These are phyloP conservation scores for Scrobipalpa atriplicella DNA, from an alignment of 2,888 invertebrate genomes.

Conservation along the genomic window DNA sequence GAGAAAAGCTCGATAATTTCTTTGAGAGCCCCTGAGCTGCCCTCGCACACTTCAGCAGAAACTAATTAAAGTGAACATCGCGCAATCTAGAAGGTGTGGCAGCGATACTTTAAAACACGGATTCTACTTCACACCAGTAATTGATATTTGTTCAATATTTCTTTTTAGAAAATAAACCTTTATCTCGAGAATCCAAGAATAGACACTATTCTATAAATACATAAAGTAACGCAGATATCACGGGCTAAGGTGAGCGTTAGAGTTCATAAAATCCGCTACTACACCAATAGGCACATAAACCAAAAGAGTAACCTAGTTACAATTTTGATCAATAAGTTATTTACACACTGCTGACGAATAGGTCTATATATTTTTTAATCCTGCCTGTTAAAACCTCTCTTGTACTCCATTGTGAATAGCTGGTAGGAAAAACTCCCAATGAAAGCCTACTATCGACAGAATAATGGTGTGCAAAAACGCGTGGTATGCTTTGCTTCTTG, in stretches of 20 bases:
- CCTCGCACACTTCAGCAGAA: conserved; percentile 62
- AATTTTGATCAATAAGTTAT: background rate
- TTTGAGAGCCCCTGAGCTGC: conserved; percentile 55
- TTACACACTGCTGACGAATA: background rate
- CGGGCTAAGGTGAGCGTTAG: too few species aligned
- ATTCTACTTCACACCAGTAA: background rate
- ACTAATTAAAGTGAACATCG: conserved; percentile 72
- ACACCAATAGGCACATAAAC: background rate
- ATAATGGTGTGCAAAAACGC: conserved; percentile 6
- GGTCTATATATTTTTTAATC: background rate
- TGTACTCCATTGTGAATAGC: background rate
- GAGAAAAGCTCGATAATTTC: conserved; percentile 52
- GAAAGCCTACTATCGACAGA: conserved; percentile 1
- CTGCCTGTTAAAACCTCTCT: background rate
- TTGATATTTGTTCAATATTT: conserved; percentile 1
- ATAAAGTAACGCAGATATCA: too few species aligned
- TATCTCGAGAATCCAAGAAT: too few species aligned
- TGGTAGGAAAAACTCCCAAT: background rate
- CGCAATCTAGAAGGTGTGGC: conserved; percentile 45
- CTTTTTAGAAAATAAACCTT: background rate
- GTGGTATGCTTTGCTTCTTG: background rate
- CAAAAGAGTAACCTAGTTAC: background rate
- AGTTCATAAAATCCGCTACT: too few species aligned
- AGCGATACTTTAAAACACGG: conserved; percentile 7
- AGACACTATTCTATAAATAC: too few species aligned